A percentile compares a stretch with the other conserved stretches of the same genome.
These are phyloP conservation scores for Tipula unca DNA, from an alignment of 2,888 invertebrate genomes.

Conservation along the genomic window DNA sequence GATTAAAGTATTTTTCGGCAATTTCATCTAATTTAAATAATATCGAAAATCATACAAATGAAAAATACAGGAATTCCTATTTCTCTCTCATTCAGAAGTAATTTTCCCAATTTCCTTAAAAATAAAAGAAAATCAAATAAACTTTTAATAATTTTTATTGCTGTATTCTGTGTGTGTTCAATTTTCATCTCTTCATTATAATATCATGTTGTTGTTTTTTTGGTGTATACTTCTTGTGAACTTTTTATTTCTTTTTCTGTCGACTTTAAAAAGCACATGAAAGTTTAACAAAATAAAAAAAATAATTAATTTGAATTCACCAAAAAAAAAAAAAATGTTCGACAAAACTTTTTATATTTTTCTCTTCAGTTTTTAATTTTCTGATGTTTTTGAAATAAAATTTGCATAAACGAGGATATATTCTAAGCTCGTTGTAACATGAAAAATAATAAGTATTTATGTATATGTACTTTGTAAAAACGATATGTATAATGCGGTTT, in stretches of 20 bases:
- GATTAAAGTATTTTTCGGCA: background rate
- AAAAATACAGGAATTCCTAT: conserved; percentile 3
- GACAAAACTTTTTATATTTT: background rate
- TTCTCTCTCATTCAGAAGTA: background rate
- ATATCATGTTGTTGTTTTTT: background rate
- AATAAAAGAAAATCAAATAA: background rate
- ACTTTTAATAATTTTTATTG: background rate
- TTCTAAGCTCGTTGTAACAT: background rate
- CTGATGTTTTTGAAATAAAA: background rate
- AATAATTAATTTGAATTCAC: background rate
- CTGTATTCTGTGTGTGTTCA: background rate
- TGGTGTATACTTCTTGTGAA: background rate
- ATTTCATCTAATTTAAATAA: background rate
- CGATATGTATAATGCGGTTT: too few relatives aligned
- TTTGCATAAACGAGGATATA: background rate
- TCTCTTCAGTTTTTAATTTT: background rate
- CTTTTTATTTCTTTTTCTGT: background rate
- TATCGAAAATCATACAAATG: background rate
- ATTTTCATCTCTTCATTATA: background rate
- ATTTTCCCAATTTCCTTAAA: background rate
- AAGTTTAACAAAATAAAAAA: background rate
- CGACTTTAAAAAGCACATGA: background rate
- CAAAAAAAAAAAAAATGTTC: background rate
- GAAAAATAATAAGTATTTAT: background rate
- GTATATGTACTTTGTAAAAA: too few relatives aligned